phyloP scores from a whole-genome alignment of 2,888 invertebrate species.

The Luffia ferchaultella region DNA sequence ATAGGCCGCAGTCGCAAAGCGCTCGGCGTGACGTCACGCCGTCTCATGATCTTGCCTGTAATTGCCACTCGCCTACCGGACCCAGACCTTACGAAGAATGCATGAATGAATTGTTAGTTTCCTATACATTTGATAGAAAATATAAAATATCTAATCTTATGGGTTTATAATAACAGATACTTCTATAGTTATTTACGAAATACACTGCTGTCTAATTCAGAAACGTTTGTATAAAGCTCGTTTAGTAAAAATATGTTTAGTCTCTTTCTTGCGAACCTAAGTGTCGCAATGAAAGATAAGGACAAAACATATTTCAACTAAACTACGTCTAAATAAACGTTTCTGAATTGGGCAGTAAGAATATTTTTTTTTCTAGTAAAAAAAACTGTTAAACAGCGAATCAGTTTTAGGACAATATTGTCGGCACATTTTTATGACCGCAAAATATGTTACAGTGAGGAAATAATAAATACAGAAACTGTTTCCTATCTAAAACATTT shows the following conservation, averaged over 20 bases:
- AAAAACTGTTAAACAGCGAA: too few relatives aligned
- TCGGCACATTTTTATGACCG: too few relatives aligned
- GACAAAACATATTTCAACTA: too few relatives aligned
- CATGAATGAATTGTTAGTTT: not conserved
- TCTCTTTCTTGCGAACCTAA: not conserved
- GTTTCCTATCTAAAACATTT: too few relatives aligned
- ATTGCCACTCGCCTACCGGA: slow-evolving; percentile 35
- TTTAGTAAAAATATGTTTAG: not conserved
- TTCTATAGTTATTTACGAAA: not conserved
- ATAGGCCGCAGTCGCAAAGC: slow-evolving; percentile 66
- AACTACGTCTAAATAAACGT: too few relatives aligned
- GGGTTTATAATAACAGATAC: too few relatives aligned
- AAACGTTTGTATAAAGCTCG: not conserved
- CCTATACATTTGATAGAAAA: not conserved
- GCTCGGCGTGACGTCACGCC: slow-evolving; percentile 57
- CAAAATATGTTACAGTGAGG: too few relatives aligned
- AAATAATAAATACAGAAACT: too few relatives aligned
- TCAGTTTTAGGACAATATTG: too few relatives aligned
- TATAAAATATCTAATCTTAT: not conserved
- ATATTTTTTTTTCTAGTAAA: too few relatives aligned
- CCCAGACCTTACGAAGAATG: slow-evolving; percentile 15
- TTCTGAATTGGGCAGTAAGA: too few relatives aligned
- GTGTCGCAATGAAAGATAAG: too few relatives aligned
- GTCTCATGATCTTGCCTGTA: slow-evolving; percentile 65
- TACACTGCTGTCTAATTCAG: not conserved